A percentile compares a stretch with the other conserved stretches of the same genome.
phyloP scores from a whole-genome alignment of 2,113 vertebrate species.

The Paradoxurus hermaphroditus region DNA sequence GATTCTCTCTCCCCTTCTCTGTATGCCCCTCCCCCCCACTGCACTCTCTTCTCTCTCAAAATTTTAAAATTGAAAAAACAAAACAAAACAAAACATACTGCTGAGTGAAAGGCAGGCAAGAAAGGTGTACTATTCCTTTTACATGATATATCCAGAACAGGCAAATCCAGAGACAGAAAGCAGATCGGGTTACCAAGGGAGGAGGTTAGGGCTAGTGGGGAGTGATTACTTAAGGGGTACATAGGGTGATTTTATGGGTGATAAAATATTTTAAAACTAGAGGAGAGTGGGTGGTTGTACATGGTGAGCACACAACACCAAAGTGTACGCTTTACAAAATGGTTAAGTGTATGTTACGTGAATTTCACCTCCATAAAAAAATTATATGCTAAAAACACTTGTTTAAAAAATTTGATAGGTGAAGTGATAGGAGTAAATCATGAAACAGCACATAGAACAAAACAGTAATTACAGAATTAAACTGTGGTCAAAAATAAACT shows the following conservation, averaged over 20 bases:
- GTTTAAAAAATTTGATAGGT: not conserved
- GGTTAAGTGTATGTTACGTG: not conserved
- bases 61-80: too few relatives aligned
- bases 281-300: not conserved
- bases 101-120: not conserved
- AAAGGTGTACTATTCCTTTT: not conserved
- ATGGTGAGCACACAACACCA: not conserved
- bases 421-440: not conserved
- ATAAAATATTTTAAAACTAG: not conserved
- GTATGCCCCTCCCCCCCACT: too few relatives aligned
- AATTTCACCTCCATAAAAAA: not conserved
- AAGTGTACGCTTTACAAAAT: not conserved
- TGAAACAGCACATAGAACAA: not conserved
- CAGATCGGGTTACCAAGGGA: not conserved
- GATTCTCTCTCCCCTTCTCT: too few relatives aligned
- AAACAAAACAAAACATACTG: not conserved
- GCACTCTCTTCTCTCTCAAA: too few relatives aligned
- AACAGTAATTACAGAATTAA: not conserved
- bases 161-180: not conserved
- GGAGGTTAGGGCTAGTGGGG: not conserved
- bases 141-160: not conserved
- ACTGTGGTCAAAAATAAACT: too few relatives aligned
- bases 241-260: not conserved
- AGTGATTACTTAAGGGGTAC: not conserved
- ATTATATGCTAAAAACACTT: not conserved